phyloP scores from a whole-genome alignment of 2,797 vertebrate species.

The Australoheros facetus region DNA sequence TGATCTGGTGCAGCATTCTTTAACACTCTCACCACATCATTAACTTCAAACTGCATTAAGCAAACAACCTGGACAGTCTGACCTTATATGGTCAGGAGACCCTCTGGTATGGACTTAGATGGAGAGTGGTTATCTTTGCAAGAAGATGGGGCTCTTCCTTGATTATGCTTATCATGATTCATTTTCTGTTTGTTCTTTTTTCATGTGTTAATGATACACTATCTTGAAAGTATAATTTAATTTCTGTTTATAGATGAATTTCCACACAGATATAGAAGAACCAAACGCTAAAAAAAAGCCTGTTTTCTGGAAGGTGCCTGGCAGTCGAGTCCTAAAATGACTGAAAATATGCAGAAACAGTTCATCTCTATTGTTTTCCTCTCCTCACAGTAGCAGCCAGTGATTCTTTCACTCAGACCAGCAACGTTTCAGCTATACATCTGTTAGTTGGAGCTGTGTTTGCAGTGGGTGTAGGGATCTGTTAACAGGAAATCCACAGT shows the following conservation, averaged over 20 bases:
- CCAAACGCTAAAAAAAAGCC: not conserved
- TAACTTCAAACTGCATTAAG: slow-evolving; percentile 48
- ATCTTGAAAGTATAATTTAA: not conserved
- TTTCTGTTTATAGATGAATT: not conserved
- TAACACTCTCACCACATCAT: slow-evolving; percentile 50
- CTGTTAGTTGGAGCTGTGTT: slow-evolving; percentile 47
- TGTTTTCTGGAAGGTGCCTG: not conserved
- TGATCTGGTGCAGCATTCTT: slow-evolving; percentile 48
- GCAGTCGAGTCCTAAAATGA: not conserved
- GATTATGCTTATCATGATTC: slow-evolving; percentile 4
- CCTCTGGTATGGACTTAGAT: not conserved
- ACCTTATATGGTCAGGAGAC: slow-evolving; percentile 47
- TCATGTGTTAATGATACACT: not conserved
- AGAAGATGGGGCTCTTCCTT: slow-evolving; percentile 12
- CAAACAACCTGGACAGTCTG: slow-evolving; percentile 7
- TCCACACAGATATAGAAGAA: not conserved
- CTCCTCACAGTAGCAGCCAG: not conserved
- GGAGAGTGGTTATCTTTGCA: not conserved
- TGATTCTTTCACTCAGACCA: not conserved
- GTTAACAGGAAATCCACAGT: slow-evolving; percentile 78
- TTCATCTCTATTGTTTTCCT: not conserved
- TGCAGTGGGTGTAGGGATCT: slow-evolving; percentile 62
- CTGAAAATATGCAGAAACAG: not conserved
- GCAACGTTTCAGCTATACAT: slow-evolving; percentile 4
- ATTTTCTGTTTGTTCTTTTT: not conserved